phyloP scores from a whole-genome alignment of 1,140 invertebrate genomes.

The Rhyacophila brunnea region DNA sequence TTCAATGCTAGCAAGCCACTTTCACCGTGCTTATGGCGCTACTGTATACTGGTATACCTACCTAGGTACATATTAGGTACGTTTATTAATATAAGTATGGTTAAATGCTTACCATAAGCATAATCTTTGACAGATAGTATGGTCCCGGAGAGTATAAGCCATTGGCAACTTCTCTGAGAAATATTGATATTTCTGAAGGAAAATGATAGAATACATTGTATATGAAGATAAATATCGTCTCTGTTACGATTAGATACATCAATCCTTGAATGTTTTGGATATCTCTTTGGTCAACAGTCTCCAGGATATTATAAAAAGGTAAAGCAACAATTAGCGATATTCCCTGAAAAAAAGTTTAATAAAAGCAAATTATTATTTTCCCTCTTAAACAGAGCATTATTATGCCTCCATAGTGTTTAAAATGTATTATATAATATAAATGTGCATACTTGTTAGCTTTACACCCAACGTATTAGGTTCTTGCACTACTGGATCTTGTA shows the following conservation, averaged over 20 bases:
- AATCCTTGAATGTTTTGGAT: conserved; percentile 71
- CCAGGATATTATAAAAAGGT: conserved; percentile 58
- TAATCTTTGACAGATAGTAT: conserved; percentile 71
- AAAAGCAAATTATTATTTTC: no score
- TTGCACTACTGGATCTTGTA: no score
- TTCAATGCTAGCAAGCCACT: no score
- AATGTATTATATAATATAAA: no score
- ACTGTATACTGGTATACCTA: no score
- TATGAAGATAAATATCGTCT: conserved; percentile 69
- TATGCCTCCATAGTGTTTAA: no score
- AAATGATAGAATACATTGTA: conserved; percentile 70
- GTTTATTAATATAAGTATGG: no score
- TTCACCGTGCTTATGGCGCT: no score
- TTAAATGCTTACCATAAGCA: conserved; percentile 69
- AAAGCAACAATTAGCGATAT: conserved; percentile 62
- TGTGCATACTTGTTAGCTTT: no score
- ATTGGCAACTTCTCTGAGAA: conserved; percentile 67
- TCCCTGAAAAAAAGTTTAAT: conserved; percentile 46
- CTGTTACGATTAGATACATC: conserved; percentile 66
- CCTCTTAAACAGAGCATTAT: no score
- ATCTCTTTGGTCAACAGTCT: conserved; percentile 56
- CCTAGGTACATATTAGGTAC: no score
- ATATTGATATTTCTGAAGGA: conserved; percentile 64
- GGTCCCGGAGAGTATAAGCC: conserved; percentile 63
- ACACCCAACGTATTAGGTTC: no score